These are phyloP conservation scores for Acromyrmex echinatior DNA, from an alignment of 1,140 invertebrate genomes.

Conservation along the genomic window DNA sequence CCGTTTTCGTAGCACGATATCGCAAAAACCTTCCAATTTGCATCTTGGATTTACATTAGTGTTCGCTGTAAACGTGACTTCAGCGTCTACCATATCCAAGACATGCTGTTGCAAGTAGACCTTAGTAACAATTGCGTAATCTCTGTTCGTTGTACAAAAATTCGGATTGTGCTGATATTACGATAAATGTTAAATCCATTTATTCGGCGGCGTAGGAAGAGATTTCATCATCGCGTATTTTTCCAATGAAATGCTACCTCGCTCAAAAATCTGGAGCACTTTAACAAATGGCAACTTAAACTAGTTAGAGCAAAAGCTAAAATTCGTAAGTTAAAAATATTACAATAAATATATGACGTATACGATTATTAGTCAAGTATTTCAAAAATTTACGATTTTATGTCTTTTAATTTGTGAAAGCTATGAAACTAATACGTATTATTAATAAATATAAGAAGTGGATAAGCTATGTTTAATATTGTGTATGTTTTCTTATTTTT, in stretches of 20 bases:
- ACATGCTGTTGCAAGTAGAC: conserved; percentile 3
- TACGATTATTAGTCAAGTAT: not conserved
- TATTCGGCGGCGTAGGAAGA: conserved; percentile 10
- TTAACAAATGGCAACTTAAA: conserved; percentile 44
- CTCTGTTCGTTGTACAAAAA: conserved; percentile 22
- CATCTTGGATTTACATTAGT: conserved; percentile 59
- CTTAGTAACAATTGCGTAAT: conserved; percentile 9
- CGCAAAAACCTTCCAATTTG: conserved; percentile 54
- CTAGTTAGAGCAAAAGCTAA: not conserved
- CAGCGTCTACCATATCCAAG: not conserved
- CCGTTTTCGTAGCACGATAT: conserved; percentile 30
- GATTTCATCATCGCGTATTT: conserved; percentile 45
- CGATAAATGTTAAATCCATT: conserved; percentile 51
- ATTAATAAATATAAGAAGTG: not conserved
- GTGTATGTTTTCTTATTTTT: not conserved
- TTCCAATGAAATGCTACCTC: conserved; percentile 4
- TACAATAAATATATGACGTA: not conserved
- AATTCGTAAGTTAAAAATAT: conserved; percentile 15
- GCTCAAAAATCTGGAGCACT: conserved; percentile 41
- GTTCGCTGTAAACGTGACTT: conserved; percentile 46
- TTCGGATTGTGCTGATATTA: conserved; percentile 13
- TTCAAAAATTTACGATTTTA: not conserved
- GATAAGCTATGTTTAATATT: not conserved
- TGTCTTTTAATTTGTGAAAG: not conserved
- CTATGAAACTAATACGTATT: not conserved